Percentiles rank a stretch among this genome's conserved stretches.
Conservation (phyloP, 2,888 invertebrate genomes). For the Hydraecia micacea region DNA sequence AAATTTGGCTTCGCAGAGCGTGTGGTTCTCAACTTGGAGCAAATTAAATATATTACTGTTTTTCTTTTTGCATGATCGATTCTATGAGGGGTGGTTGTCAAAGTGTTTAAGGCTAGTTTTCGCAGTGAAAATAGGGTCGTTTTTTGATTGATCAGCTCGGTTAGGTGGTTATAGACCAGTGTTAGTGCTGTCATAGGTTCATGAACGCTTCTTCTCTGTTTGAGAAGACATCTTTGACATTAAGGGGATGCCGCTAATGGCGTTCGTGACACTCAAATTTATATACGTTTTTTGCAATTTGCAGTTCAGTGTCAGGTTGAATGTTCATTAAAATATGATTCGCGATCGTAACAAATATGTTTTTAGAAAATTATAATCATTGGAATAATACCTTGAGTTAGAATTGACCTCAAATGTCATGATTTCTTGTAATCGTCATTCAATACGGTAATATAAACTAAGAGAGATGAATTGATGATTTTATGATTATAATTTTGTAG, state of each 20-base stretch:
- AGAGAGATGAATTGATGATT: too few relatives aligned
- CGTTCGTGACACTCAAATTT: too few relatives aligned
- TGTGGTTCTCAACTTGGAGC: constrained; percentile 79
- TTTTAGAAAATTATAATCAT: too few relatives aligned
- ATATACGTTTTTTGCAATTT: background rate
- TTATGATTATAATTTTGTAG: too few relatives aligned
- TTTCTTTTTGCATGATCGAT: constrained; percentile 49
- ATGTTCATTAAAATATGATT: background rate
- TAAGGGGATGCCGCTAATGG: background rate
- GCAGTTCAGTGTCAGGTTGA: background rate
- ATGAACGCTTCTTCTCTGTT: background rate
- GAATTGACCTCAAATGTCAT: too few relatives aligned
- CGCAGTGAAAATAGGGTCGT: background rate
- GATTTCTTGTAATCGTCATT: too few relatives aligned
- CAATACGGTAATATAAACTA: too few relatives aligned
- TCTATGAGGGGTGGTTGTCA: constrained; percentile 36
- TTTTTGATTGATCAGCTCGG: background rate
- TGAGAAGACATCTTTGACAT: background rate
- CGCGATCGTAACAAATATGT: too few relatives aligned
- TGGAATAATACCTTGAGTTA: too few relatives aligned
- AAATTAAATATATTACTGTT: constrained; percentile 58
- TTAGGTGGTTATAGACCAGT: background rate
- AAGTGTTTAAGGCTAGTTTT: constrained; percentile 35
- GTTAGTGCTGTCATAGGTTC: background rate
- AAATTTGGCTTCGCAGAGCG: constrained; percentile 86